Conservation (phyloP, 2,113 vertebrate species). For the Mola mola region DNA sequence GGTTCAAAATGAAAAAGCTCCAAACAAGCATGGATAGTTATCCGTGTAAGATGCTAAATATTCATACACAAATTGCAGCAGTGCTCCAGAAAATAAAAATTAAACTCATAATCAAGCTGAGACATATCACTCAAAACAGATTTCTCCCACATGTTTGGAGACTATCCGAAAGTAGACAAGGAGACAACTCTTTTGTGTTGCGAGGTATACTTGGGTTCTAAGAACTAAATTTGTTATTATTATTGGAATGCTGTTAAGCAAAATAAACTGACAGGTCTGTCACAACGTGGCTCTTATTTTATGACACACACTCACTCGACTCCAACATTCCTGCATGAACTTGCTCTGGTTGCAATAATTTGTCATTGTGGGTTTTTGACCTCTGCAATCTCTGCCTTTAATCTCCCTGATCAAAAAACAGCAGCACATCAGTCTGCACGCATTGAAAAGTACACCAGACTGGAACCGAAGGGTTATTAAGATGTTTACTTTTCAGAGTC, state of each 20-base stretch:
- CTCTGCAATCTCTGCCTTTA: too few species aligned
- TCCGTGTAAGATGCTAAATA: slow-evolving; percentile 64
- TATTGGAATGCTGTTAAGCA: slow-evolving; percentile 10
- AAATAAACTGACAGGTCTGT: slow-evolving; percentile 8
- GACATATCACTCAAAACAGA: slow-evolving; percentile 67
- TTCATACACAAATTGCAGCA: slow-evolving; percentile 66
- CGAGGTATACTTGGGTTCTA: slow-evolving; percentile 22
- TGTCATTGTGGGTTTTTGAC: too few species aligned
- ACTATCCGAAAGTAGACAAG: slow-evolving; percentile 29
- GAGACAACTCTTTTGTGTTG: slow-evolving; percentile 28
- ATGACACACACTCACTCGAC: neutral
- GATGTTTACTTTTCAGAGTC: too few species aligned
- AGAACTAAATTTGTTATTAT: slow-evolving; percentile 39
- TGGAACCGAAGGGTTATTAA: too few species aligned
- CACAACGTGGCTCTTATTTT: neutral
- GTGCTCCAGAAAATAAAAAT: slow-evolving; percentile 46
- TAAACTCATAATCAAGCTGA: slow-evolving; percentile 58
- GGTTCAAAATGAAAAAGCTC: slow-evolving; percentile 64
- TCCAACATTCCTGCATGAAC: neutral
- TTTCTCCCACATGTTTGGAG: slow-evolving; percentile 54
- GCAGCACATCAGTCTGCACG: too few species aligned
- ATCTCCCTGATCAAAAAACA: too few species aligned
- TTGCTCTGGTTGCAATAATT: slow-evolving; percentile 6
- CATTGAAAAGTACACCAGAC: too few species aligned
- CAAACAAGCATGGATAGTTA: slow-evolving; percentile 65